A percentile compares a stretch with the other conserved stretches of the same genome.
These are phyloP conservation scores for Polietes domitor DNA, from an alignment of 2,888 invertebrate species.

Conservation along the genomic window DNA sequence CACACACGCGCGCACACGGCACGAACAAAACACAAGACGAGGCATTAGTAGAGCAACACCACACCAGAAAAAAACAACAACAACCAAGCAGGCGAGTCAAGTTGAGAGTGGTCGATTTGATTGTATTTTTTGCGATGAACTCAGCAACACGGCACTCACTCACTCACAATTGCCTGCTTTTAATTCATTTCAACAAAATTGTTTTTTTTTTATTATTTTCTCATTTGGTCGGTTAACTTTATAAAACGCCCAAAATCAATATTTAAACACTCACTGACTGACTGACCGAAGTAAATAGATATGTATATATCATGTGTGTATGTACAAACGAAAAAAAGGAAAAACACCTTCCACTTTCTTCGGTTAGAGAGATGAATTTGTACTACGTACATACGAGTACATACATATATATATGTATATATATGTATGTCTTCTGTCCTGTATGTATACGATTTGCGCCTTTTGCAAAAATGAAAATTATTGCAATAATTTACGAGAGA, in stretches of 20 bases:
- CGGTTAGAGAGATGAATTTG: background rate
- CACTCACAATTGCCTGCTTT: slow-evolving; percentile 47
- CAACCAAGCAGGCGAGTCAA: slow-evolving; percentile 16
- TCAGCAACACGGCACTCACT: slow-evolving; percentile 68
- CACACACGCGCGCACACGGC: background rate
- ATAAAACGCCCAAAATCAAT: slow-evolving; percentile 57
- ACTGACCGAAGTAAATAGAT: slow-evolving; percentile 11
- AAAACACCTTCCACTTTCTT: slow-evolving; percentile 1
- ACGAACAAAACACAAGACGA: slow-evolving; percentile 24
- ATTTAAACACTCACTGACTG: slow-evolving; percentile 26
- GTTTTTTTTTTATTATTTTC: slow-evolving; percentile 16
- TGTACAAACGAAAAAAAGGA: background rate
- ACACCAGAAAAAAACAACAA: slow-evolving; percentile 31
- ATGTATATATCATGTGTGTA: background rate
- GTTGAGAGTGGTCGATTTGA: slow-evolving; percentile 41
- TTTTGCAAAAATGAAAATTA: slow-evolving; percentile 11
- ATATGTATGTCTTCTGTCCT: too few relatives aligned
- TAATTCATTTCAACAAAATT: slow-evolving; percentile 39
- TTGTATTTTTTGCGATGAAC: slow-evolving; percentile 78
- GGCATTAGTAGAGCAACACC: slow-evolving; percentile 26
- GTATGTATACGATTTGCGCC: slow-evolving; percentile 51
- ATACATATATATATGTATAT: background rate
- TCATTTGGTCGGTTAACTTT: slow-evolving; percentile 52
- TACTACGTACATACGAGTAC: slow-evolving; percentile 3
- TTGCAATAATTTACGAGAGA: slow-evolving; percentile 9